A percentile compares a stretch with the other conserved stretches of the same genome.
phyloP scores from a whole-genome alignment of 1,140 invertebrate species.

The Philopotamus ludificatus region DNA sequence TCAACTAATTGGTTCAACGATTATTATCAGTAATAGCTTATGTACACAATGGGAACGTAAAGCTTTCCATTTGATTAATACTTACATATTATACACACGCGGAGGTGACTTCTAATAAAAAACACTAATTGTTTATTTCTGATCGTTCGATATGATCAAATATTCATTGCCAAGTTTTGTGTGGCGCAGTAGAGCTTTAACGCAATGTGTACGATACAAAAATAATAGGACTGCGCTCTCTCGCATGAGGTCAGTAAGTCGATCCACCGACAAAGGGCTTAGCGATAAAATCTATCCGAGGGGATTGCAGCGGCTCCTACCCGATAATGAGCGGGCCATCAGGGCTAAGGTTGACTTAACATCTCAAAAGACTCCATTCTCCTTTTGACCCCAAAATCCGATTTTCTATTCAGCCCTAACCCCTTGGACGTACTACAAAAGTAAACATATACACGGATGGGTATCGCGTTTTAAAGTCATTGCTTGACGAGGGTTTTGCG shows the following conservation, averaged over 20 bases:
- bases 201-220: no score
- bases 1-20: not conserved
- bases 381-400: not conserved
- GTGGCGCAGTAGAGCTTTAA: not conserved
- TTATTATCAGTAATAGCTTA: not conserved
- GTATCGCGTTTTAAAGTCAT: no score
- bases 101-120: no score
- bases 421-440: no score
- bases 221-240: no score
- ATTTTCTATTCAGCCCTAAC: not conserved
- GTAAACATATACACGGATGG: no score
- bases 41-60: no score
- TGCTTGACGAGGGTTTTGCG: no score
- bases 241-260: slow-evolving; percentile 29
- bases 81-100: not conserved
- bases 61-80: not conserved
- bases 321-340: not conserved
- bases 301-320: slow-evolving; percentile 6
- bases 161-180: not conserved
- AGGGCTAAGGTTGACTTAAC: not conserved
- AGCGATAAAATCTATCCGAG: slow-evolving; percentile 36
- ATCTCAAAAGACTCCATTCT: slow-evolving; percentile 4
- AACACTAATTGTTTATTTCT: not conserved
- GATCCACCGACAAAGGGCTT: slow-evolving; percentile 17
- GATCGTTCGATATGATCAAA: not conserved